Evolutionary conservation across 2,888 invertebrate genomes (phyloP).

Genomic region (Callyntrura sp.): DNA sequence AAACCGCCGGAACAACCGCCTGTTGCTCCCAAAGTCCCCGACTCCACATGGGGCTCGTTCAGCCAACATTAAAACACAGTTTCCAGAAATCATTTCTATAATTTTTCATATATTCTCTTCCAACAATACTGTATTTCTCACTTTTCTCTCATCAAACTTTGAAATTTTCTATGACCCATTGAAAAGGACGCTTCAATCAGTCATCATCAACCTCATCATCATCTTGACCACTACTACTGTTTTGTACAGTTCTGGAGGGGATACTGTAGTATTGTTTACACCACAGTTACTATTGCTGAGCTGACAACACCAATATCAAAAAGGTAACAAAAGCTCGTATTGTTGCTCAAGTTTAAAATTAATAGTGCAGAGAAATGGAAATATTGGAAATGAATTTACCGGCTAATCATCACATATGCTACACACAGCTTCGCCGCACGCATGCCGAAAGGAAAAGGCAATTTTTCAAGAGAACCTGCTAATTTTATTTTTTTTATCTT

Average conservation of each 20-base stretch:
- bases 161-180: background rate
- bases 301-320: background rate
- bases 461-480: constrained; percentile 59
- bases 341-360: background rate
- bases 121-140: background rate
- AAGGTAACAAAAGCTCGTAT: background rate
- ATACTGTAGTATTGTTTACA: background rate
- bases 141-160: background rate
- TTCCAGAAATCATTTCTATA: constrained; percentile 61
- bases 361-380: constrained; percentile 28
- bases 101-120: constrained; percentile 26
- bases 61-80: constrained; percentile 1
- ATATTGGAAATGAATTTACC: constrained; percentile 60
- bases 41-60: constrained; percentile 61
- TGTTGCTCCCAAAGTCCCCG: constrained; percentile 71
- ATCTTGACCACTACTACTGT: background rate
- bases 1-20: constrained; percentile 33
- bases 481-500: constrained; percentile 5
- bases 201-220: background rate
- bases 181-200: background rate
- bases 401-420: constrained; percentile 67
- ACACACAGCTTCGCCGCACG: constrained; percentile 57
- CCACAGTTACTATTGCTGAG: constrained; percentile 18
- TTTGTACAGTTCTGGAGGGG: no score
- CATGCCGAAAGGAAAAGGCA: constrained; percentile 50